Base-by-base conservation (phyloP, 1,140 invertebrate species). In the Formica exsecta region DNA sequence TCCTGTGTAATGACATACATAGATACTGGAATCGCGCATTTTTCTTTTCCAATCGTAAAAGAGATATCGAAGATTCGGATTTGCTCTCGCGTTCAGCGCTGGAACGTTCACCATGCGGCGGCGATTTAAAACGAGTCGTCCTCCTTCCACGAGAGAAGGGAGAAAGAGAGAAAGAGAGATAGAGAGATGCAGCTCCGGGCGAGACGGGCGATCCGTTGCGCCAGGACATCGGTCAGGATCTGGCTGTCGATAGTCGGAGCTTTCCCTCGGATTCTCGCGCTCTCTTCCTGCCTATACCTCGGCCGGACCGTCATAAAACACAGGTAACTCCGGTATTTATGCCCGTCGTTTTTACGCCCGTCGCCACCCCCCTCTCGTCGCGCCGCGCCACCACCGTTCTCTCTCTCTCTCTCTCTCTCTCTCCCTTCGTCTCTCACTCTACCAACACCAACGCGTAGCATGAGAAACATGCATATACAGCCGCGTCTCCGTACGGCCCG, bases 301-400 rank as follows among this genome's bases (percentile, higher is more conserved):
- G 64, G 61, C 64, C 85, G 85, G 88, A 90, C 91, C 90, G 91
- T 92, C 93, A 94, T 95, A 95, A 95, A 95, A 95, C 93, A 94
- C 91, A 93, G 93, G 93, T 95, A 95, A 95, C 93, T 91, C 94
- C 94, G 90, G 92, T 95, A 95, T 95, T 95, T 95, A 95, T 95
- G 93, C 87, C 90, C 90, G 90, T 89, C 88, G 87, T 92, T 92
- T 92, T 91, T 90, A 92, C 86, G 84, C 84, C 66, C 87, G 79
- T 86, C 86, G 88, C 87, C 86, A 86, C 75, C 57, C 9, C 2
- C 9, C 41, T 6, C 44, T 41, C 79, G 66, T 73, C 79, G 36
- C 54, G 36, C 54, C 66, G 51, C 66, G 13, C 77, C 76, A 44
- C 76, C 70, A 8, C 32, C 29, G 36, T 32, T 32, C 11, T 71